Percentiles rank a stretch among this genome's conserved stretches.
These are phyloP conservation scores for Parauchenoglanis punctatus DNA, from an alignment of 2,797 vertebrate species.

Conservation along the genomic window DNA sequence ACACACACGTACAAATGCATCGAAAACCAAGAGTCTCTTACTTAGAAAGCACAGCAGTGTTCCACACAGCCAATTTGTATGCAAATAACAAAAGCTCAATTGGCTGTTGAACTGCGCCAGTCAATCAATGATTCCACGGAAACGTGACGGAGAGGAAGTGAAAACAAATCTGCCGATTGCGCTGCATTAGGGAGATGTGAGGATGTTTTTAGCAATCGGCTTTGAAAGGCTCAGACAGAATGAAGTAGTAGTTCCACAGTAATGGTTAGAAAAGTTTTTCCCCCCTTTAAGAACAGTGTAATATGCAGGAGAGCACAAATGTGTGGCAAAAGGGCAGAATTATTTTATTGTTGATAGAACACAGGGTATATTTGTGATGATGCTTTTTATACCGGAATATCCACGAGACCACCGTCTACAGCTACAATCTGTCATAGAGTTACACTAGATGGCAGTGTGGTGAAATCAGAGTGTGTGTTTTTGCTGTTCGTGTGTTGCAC, in stretches of 20 bases:
- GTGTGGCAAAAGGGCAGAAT: not conserved
- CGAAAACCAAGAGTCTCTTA: constrained; percentile 41
- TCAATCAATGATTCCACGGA: constrained; percentile 55
- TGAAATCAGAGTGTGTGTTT: constrained; percentile 59
- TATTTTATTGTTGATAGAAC: not conserved
- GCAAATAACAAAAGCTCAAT: constrained; percentile 58
- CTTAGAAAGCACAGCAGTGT: constrained; percentile 49
- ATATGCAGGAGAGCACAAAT: not conserved
- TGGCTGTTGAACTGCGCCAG: constrained; percentile 60
- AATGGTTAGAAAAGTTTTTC: not conserved
- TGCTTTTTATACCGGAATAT: not conserved
- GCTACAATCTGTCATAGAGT: not conserved
- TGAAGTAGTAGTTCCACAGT: not conserved
- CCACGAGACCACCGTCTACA: not conserved
- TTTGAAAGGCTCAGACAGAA: constrained; percentile 8
- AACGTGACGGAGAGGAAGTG: constrained; percentile 41
- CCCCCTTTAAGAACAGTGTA: not conserved
- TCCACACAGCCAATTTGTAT: constrained; percentile 60
- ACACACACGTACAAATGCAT: constrained; percentile 26
- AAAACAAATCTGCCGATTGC: constrained; percentile 45
- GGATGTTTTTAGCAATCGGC: constrained; percentile 16
- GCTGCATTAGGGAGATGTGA: constrained; percentile 27
- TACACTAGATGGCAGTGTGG: constrained; percentile 64
- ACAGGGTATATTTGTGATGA: not conserved
- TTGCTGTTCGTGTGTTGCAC: constrained; percentile 40